A percentile compares a stretch with the other conserved stretches of the same genome.
Conservation (phyloP, 1,140 invertebrate genomes). For the Microvelia longipes region DNA sequence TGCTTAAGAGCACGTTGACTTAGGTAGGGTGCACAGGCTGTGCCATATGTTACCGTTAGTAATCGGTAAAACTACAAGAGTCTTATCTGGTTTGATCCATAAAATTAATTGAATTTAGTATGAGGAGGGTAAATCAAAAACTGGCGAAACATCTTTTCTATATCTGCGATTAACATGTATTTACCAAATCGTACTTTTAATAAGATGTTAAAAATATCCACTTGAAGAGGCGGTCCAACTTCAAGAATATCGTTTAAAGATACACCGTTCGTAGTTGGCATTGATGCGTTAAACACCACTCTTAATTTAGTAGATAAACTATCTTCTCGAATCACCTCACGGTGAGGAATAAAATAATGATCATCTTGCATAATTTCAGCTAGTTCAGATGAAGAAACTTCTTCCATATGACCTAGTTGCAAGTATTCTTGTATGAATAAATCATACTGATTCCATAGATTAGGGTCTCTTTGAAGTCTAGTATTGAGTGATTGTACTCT, state of each 20-base stretch:
- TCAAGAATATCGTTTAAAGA: conserved; percentile 3
- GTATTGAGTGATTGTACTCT: conserved; percentile 20
- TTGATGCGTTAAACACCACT: conserved; percentile 6
- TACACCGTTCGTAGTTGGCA: neutral
- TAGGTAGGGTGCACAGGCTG: neutral
- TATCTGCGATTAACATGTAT: neutral
- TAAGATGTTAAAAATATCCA: neutral
- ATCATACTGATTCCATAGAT: conserved; percentile 23
- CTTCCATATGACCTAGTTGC: conserved; percentile 24
- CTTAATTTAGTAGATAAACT: neutral
- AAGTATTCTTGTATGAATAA: conserved; percentile 28
- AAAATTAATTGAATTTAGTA: neutral
- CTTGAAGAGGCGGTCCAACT: neutral
- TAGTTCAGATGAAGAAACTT: conserved; percentile 5
- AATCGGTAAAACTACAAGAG: neutral
- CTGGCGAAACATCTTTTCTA: conserved; percentile 1
- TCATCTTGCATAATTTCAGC: neutral
- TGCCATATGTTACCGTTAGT: neutral
- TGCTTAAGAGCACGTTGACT: neutral
- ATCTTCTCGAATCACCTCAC: neutral
- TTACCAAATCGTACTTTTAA: neutral
- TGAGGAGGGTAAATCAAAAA: neutral
- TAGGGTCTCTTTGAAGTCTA: conserved; percentile 18
- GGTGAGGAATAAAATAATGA: conserved; percentile 3
- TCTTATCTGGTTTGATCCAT: neutral